Percentiles rank a stretch among this genome's conserved stretches.
phyloP scores from a whole-genome alignment of 1,140 invertebrate species.

The Rhagoletis zephyria region DNA sequence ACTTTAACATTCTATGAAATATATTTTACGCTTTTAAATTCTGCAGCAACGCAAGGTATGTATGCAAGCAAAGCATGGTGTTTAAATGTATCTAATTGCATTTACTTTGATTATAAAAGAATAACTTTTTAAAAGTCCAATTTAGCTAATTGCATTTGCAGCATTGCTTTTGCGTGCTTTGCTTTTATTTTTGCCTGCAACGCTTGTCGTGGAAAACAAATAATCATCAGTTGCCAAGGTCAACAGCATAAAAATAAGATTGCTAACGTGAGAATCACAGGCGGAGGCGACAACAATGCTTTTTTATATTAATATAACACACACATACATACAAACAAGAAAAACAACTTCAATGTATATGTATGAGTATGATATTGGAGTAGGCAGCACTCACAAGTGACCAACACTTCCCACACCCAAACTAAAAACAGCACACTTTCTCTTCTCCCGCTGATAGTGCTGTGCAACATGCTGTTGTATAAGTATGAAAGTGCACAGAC shows the following conservation, averaged over 20 bases:
- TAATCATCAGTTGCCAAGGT: constrained; percentile 8
- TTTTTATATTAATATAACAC: not conserved
- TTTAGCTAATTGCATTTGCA: constrained; percentile 39
- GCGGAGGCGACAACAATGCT: not conserved
- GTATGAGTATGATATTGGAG: not conserved
- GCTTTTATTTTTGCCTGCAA: not conserved
- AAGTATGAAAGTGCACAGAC: not conserved
- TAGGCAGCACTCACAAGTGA: not conserved
- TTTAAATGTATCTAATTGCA: not conserved
- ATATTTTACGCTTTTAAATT: not conserved
- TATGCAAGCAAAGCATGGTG: too few relatives aligned
- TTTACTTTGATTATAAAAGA: not conserved
- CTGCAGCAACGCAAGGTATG: not conserved
- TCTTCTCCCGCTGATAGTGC: not conserved
- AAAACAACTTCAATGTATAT: not conserved
- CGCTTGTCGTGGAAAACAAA: not conserved
- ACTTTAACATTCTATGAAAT: not conserved
- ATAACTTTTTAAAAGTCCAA: constrained; percentile 37
- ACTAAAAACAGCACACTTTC: too few relatives aligned
- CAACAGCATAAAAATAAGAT: not conserved
- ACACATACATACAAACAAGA: not conserved
- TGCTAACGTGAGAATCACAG: not conserved
- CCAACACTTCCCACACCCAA: too few relatives aligned
- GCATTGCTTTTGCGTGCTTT: not conserved
- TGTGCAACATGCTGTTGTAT: not conserved